Percentiles rank a stretch among this genome's conserved stretches.
These are phyloP conservation scores for Epinephelus lanceolatus DNA, from an alignment of 2,113 vertebrate species.

Conservation along the genomic window DNA sequence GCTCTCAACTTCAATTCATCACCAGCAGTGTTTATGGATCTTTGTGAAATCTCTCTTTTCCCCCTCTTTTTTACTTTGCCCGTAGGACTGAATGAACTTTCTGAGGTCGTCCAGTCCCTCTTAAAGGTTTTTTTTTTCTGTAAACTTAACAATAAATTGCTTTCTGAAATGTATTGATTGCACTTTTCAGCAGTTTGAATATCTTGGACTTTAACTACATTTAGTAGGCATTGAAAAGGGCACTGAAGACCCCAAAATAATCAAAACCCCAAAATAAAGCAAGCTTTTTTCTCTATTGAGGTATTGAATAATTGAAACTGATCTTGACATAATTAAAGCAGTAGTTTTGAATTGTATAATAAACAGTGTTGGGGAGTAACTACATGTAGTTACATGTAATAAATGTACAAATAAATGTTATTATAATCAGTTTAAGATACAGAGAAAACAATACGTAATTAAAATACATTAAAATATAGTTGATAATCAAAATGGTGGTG, in stretches of 20 bases:
- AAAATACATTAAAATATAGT: too few relatives aligned
- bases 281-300: background rate
- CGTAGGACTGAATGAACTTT: constrained; percentile 36
- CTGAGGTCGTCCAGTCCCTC: constrained; percentile 15
- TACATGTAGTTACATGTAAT: too few relatives aligned
- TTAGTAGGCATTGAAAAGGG: background rate
- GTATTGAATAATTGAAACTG: background rate
- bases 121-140: background rate
- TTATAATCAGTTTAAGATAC: too few relatives aligned
- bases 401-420: too few relatives aligned
- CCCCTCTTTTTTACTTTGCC: constrained; percentile 15
- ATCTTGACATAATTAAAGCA: background rate
- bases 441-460: too few relatives aligned
- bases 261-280: background rate
- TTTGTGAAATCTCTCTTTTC: constrained; percentile 37
- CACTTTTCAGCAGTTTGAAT: constrained; percentile 12
- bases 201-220: background rate
- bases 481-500: too few relatives aligned
- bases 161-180: constrained; percentile 13
- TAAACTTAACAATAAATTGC: background rate
- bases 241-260: background rate
- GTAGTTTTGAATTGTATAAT: background rate
- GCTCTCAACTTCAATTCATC: constrained; percentile 66
- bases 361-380: background rate
- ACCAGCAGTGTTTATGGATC: constrained; percentile 42